phyloP scores from a whole-genome alignment of 1,140 invertebrate species.

The Propsilocerus akamusi region DNA sequence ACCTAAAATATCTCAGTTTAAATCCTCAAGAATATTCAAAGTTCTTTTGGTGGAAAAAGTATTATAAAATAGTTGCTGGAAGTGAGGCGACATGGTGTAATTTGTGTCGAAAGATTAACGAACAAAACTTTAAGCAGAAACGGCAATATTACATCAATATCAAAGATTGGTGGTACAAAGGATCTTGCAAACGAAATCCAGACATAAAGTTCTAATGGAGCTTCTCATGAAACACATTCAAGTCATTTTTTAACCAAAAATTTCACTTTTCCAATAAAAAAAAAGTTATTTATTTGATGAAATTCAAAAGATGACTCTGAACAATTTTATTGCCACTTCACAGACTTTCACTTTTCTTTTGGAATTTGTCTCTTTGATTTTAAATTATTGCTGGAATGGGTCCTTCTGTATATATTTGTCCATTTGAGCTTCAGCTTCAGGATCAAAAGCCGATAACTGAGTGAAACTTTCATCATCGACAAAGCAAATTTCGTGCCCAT shows the following conservation, averaged over 20 bases:
- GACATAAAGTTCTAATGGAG: neutral
- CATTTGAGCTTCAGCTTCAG: conserved; percentile 58
- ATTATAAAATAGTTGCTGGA: conserved; percentile 10
- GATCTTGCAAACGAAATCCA: neutral
- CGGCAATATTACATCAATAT: conserved; percentile 7
- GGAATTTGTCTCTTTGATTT: too few species aligned
- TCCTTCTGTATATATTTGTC: conserved; percentile 47
- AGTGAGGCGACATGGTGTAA: neutral
- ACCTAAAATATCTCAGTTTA: conserved; percentile 25
- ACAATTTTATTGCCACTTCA: too few species aligned
- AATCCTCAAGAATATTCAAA: conserved; percentile 18
- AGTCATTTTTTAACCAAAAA: too few species aligned
- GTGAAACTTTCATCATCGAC: conserved; percentile 90
- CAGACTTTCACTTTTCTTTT: too few species aligned
- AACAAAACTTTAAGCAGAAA: neutral
- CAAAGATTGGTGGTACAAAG: conserved; percentile 6
- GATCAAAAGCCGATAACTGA: conserved; percentile 73
- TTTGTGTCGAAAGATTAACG: conserved; percentile 8
- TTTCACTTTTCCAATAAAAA: too few species aligned
- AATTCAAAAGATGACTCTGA: too few species aligned
- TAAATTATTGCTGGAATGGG: conserved; percentile 19
- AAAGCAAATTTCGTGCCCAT: conserved; percentile 97
- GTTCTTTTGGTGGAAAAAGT: conserved; percentile 25
- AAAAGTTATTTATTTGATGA: too few species aligned
- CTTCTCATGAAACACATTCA: neutral